These are phyloP conservation scores for Megalopta genalis DNA, from an alignment of 1,140 invertebrate genomes.

Conservation along the genomic window DNA sequence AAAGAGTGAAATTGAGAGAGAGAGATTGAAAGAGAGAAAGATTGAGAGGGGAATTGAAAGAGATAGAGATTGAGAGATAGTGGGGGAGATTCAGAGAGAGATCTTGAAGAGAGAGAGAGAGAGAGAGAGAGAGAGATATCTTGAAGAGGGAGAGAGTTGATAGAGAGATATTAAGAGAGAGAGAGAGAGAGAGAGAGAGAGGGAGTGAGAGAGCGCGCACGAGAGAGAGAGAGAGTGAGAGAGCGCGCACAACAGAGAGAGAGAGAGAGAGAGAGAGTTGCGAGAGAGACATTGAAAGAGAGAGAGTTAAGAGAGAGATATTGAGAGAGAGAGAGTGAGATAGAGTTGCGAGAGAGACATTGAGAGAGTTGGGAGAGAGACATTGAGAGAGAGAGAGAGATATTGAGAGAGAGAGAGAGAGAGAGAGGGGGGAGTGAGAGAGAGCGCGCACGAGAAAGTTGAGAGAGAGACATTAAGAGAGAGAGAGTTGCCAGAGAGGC, in stretches of 20 bases:
- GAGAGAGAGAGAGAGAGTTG: conserved; percentile 3
- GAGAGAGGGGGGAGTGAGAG: neutral
- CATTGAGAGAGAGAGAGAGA: neutral
- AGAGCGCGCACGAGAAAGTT: too few species aligned
- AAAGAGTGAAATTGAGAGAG: too few species aligned
- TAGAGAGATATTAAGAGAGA: neutral
- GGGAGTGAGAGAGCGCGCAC: conserved; percentile 11
- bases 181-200: conserved; percentile 2
- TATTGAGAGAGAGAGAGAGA: neutral
- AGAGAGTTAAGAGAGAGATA: too few species aligned
- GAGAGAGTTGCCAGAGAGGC: too few species aligned
- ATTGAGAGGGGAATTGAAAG: too few species aligned
- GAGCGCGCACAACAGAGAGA: conserved; percentile 4
- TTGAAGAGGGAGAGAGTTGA: too few species aligned
- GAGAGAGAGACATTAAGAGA: neutral
- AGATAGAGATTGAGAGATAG: too few species aligned
- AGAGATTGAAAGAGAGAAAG: neutral
- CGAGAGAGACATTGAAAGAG: too few species aligned
- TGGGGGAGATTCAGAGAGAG: too few species aligned
- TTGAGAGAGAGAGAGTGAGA: neutral
- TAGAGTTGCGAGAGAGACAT: neutral
- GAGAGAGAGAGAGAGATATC: neutral
- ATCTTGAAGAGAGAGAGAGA: conserved; percentile 17
- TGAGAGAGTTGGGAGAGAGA: neutral
- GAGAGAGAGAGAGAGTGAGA: neutral